These are phyloP conservation scores for Aromia moschata DNA, from an alignment of 2,888 invertebrate species.

Conservation along the genomic window DNA sequence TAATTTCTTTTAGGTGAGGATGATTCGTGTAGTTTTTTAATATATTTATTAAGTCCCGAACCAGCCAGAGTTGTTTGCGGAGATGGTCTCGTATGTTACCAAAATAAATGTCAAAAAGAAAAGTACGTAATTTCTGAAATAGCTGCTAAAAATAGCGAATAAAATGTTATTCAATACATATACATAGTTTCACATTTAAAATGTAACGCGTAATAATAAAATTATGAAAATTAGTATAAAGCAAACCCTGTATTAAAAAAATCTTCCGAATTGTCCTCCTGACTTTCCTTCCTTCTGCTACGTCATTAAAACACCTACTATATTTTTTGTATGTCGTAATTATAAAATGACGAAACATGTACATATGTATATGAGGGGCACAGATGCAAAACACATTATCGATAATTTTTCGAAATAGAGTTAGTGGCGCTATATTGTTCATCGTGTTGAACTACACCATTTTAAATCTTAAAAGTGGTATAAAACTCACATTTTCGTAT, in stretches of 20 bases:
- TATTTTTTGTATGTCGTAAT: no score
- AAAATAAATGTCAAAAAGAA: constrained; percentile 33
- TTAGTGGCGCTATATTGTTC: no score
- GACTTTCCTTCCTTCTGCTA: no score
- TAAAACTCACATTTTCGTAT: no score
- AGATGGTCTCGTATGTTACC: constrained; percentile 28
- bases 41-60: constrained; percentile 11
- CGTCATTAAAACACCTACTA: no score
- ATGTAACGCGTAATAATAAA: not conserved
- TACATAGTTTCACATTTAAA: not conserved
- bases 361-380: no score
- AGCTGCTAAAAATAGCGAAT: constrained; percentile 16
- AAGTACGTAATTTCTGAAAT: constrained; percentile 22
- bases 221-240: not conserved
- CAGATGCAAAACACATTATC: no score
- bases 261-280: no score
- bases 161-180: not conserved
- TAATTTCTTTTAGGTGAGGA: constrained; percentile 30
- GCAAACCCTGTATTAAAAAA: not conserved
- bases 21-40: constrained; percentile 20
- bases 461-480: no score
- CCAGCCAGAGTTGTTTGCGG: constrained; percentile 23
- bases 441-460: no score
- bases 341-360: no score
- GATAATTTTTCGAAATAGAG: no score